phyloP scores from a whole-genome alignment of 2,113 vertebrate species.

The Atrichornis clamosus region DNA sequence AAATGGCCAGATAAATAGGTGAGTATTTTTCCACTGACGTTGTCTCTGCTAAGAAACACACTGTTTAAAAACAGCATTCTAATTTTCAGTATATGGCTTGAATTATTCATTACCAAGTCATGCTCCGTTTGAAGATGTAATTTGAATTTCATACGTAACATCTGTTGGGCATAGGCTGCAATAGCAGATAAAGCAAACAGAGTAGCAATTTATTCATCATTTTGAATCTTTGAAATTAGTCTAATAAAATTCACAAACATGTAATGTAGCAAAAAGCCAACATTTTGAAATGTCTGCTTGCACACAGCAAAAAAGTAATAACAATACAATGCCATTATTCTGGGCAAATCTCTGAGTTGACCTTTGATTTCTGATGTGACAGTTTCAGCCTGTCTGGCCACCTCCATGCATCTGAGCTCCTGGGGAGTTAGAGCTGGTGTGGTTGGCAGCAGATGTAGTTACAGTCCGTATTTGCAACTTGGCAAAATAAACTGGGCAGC shows the following conservation, averaged over 20 bases:
- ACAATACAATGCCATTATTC: background rate
- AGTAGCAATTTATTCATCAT: constrained; percentile 66
- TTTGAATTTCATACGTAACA: constrained; percentile 76
- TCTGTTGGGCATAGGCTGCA: constrained; percentile 69
- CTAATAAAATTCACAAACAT: constrained; percentile 63
- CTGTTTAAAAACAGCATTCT: constrained; percentile 58
- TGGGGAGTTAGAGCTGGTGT: background rate
- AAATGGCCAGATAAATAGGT: constrained; percentile 81
- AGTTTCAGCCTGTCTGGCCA: background rate
- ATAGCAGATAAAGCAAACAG: constrained; percentile 61
- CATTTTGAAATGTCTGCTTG: background rate
- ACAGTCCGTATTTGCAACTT: background rate
- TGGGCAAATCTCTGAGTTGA: background rate
- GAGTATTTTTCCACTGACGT: constrained; percentile 65
- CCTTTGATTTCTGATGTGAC: background rate
- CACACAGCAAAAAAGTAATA: background rate
- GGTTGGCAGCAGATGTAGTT: background rate
- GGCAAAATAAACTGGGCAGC: background rate
- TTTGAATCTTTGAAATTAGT: constrained; percentile 55
- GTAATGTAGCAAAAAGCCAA: constrained; percentile 6
- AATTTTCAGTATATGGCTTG: constrained; percentile 56
- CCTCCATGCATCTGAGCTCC: background rate
- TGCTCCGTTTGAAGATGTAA: constrained; percentile 69
- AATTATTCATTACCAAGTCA: constrained; percentile 74
- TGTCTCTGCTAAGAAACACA: constrained; percentile 36